phyloP scores from a whole-genome alignment of 2,888 invertebrate genomes.

The Chrysolina americana region DNA sequence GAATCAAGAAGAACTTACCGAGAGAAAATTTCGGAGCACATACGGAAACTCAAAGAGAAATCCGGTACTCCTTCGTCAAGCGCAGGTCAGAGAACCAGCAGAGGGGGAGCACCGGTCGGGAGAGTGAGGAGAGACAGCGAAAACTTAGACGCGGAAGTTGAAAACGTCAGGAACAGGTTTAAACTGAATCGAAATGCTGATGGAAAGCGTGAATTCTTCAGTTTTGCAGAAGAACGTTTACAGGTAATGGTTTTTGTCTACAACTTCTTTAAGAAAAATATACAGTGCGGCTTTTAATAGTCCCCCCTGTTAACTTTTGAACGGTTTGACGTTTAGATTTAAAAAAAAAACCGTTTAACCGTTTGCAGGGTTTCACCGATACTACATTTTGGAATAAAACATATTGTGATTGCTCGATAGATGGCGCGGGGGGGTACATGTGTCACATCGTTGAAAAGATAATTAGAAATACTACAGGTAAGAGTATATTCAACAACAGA shows the following conservation, averaged over 20 bases:
- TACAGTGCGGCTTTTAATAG: too few relatives aligned
- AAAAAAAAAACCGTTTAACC: too few relatives aligned
- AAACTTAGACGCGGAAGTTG: constrained; percentile 55
- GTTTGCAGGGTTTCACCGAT: too few relatives aligned
- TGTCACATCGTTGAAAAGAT: too few relatives aligned
- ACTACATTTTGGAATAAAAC: too few relatives aligned
- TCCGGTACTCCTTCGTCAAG: constrained; percentile 60
- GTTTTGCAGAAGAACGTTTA: constrained; percentile 19
- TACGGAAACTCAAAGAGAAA: constrained; percentile 64
- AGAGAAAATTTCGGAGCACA: constrained; percentile 66
- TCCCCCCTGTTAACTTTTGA: too few relatives aligned
- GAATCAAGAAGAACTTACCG: constrained; percentile 62
- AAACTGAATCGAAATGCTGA: constrained; percentile 38
- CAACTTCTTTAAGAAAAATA: too few relatives aligned
- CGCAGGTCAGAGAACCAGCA: not conserved
- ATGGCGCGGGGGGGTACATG: too few relatives aligned
- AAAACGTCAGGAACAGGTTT: constrained; percentile 48
- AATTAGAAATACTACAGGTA: too few relatives aligned
- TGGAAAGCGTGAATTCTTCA: constrained; percentile 40
- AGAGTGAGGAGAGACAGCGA: constrained; percentile 58
- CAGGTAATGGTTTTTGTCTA: constrained; percentile 25
- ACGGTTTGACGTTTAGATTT: too few relatives aligned
- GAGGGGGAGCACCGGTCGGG: constrained; percentile 55
- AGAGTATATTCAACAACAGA: too few relatives aligned
- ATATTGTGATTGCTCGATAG: too few relatives aligned